Conservation (phyloP, 1,140 invertebrate species). For the Anastrepha ludens region DNA sequence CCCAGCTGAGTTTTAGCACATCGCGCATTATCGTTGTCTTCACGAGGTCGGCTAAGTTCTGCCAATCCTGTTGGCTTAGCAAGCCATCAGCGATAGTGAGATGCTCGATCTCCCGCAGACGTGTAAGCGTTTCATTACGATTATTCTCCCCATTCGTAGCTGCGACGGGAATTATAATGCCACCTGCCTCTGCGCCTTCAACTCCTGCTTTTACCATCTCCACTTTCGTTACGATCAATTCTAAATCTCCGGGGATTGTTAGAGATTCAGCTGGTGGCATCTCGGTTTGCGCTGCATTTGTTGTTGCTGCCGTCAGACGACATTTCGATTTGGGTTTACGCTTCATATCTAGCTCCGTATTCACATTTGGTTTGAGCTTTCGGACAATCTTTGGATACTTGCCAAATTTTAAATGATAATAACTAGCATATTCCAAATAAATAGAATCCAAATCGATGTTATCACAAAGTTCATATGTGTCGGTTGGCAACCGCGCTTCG, state of each 20-base stretch:
- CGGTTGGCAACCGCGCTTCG: conserved; percentile 84
- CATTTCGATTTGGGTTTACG: conserved; percentile 56
- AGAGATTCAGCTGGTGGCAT: neutral
- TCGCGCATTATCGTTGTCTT: conserved; percentile 66
- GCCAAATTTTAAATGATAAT: conserved; percentile 89
- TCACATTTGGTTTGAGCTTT: conserved; percentile 72
- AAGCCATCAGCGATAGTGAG: conserved; percentile 60
- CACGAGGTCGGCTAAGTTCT: conserved; percentile 65
- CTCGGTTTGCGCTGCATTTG: conserved; percentile 7
- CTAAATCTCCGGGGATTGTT: conserved; percentile 24
- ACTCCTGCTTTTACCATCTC: conserved; percentile 13
- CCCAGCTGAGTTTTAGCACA: conserved; percentile 75
- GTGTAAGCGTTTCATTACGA: neutral
- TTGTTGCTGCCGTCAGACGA: conserved; percentile 55
- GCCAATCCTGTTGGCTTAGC: conserved; percentile 66
- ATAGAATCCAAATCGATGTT: conserved; percentile 93
- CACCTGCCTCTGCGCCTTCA: neutral
- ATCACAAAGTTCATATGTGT: conserved; percentile 88
- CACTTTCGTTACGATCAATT: conserved; percentile 54
- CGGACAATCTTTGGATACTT: conserved; percentile 88
- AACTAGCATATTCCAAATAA: conserved; percentile 90
- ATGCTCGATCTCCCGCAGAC: conserved; percentile 67
- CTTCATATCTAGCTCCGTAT: conserved; percentile 61
- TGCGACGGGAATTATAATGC: neutral
- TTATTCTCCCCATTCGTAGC: neutral